Percentiles rank a stretch among this genome's conserved stretches.
phyloP scores from a whole-genome alignment of 1,140 invertebrate species.

The Panonychus citri region DNA sequence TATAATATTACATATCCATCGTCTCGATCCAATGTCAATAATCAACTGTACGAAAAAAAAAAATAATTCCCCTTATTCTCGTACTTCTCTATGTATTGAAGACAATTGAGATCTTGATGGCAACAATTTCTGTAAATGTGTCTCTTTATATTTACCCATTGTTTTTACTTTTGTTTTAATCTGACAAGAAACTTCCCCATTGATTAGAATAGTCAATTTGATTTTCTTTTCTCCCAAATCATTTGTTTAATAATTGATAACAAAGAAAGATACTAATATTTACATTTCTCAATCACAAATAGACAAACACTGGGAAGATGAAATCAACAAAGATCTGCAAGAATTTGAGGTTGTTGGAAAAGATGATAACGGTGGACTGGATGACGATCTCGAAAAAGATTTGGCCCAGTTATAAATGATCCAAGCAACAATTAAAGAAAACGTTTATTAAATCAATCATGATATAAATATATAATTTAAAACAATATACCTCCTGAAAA shows the following conservation, averaged over 20 bases:
- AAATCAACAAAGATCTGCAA: conserved; percentile 68
- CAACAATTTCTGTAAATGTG: not conserved
- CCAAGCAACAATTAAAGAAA: not conserved
- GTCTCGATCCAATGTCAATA: no score
- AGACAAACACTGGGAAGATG: conserved; percentile 80
- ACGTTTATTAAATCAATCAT: no score
- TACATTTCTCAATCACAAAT: not conserved
- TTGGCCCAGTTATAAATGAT: conserved; percentile 16
- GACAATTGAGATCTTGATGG: not conserved
- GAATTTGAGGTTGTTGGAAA: conserved; percentile 64
- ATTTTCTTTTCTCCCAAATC: not conserved
- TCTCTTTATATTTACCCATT: not conserved
- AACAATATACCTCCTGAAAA: no score
- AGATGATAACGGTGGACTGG: conserved; percentile 12
- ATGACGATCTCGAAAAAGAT: conserved; percentile 13
- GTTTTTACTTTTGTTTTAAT: not conserved
- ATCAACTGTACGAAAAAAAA: no score
- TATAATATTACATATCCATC: no score
- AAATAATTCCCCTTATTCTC: no score
- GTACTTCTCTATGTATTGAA: no score
- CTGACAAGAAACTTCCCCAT: not conserved
- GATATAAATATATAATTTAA: no score
- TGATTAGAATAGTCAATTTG: not conserved
- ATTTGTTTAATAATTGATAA: conserved; percentile 1
- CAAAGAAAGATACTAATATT: no score